A percentile compares a stretch with the other conserved stretches of the same genome.
Evolutionary conservation across 2,113 vertebrate species (phyloP).

Genomic region (Prinia subflava): DNA sequence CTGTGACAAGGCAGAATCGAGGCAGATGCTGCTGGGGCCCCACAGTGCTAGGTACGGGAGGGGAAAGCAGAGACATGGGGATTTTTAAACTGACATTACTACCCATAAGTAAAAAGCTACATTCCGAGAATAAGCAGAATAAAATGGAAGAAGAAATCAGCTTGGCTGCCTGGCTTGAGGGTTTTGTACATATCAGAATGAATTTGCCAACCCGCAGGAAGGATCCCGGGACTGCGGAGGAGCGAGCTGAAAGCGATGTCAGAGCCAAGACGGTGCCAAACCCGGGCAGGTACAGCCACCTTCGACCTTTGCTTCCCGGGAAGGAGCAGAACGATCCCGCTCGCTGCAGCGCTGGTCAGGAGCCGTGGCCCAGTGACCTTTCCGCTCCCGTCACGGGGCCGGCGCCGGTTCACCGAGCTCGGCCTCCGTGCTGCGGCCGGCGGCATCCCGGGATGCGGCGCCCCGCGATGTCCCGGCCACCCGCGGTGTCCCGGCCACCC

Average conservation of each 20-base stretch:
- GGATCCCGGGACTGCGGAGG: rapidly evolving
- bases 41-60: rapidly evolving
- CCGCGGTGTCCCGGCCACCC: neutral
- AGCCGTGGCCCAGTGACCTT: neutral
- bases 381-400: neutral
- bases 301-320: neutral
- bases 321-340: neutral
- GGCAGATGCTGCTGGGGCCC: neutral
- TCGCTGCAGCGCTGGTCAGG: neutral
- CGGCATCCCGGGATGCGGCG: neutral
- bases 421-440: neutral
- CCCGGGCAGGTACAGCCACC: neutral
- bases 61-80: neutral
- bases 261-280: rapidly evolving
- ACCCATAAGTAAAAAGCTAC: neutral
- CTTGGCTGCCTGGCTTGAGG: neutral
- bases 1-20: slow-evolving; percentile 10
- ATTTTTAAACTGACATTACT: neutral
- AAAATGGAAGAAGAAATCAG: neutral
- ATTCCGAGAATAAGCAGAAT: neutral
- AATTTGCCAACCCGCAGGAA: neutral
- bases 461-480: too few species aligned
- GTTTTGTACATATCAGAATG: rapidly evolving
- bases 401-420: neutral
- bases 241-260: neutral